A percentile compares a stretch with the other conserved stretches of the same genome.
phyloP scores from a whole-genome alignment of 2,113 vertebrate genomes.

The Nestor notabilis region DNA sequence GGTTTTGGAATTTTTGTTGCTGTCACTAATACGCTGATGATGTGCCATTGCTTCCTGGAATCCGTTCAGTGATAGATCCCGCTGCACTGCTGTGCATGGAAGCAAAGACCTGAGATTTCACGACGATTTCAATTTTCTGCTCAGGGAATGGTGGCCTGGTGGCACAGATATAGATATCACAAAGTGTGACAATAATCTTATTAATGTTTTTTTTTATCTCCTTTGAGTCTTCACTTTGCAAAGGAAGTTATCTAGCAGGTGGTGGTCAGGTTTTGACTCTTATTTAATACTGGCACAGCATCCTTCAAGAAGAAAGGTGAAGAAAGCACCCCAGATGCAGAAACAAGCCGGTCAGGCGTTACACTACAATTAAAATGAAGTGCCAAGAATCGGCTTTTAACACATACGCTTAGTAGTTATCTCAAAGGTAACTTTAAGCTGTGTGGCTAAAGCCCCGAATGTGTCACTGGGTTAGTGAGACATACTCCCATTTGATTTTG shows the following conservation, averaged over 20 bases:
- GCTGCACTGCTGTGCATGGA: conserved; percentile 55
- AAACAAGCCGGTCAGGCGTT: neutral
- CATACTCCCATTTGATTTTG: fast-evolving
- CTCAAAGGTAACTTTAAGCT: neutral
- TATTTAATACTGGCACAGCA: neutral
- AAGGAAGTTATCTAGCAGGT: conserved; percentile 38
- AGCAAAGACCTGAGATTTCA: conserved; percentile 49
- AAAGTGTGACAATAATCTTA: conserved; percentile 55
- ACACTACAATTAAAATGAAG: neutral
- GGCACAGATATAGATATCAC: conserved; percentile 59
- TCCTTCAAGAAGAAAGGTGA: neutral
- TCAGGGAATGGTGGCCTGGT: conserved; percentile 54
- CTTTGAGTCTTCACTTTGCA: conserved; percentile 29
- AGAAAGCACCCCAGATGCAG: neutral
- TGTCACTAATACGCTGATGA: conserved; percentile 42
- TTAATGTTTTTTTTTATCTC: conserved; percentile 59
- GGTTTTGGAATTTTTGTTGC: conserved; percentile 1
- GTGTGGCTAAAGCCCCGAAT: neutral
- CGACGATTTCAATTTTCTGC: conserved; percentile 50
- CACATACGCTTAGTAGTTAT: neutral
- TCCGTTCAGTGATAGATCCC: conserved; percentile 35
- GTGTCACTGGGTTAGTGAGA: neutral
- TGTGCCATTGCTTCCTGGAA: conserved; percentile 36
- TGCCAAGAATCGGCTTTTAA: neutral
- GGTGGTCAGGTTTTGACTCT: neutral